phyloP scores from a whole-genome alignment of 1,140 invertebrate species.

The Artemia franciscana region DNA sequence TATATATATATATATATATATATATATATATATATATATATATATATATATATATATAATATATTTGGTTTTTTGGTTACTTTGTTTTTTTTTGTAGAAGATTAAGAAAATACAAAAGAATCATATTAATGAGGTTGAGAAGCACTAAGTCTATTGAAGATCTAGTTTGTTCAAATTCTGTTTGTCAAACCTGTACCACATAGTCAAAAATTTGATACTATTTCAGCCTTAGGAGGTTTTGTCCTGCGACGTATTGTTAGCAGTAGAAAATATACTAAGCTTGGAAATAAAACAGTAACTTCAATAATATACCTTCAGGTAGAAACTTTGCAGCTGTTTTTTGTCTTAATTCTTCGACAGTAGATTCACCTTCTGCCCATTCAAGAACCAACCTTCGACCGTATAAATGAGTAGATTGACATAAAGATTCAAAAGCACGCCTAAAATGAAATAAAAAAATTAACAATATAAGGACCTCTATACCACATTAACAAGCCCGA shows the following conservation, averaged over 20 bases:
- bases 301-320: slow-evolving; percentile 7
- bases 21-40: too few species aligned
- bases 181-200: slow-evolving; percentile 56
- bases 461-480: slow-evolving; percentile 4
- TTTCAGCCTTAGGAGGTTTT: slow-evolving; percentile 82
- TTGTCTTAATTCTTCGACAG: slow-evolving; percentile 52
- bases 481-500: slow-evolving; percentile 6
- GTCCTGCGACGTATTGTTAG: slow-evolving; percentile 84
- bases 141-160: too few species aligned
- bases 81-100: too few species aligned
- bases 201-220: slow-evolving; percentile 49
- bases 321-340: slow-evolving; percentile 50
- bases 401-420: slow-evolving; percentile 91
- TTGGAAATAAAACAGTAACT: slow-evolving; percentile 63
- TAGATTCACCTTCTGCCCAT: slow-evolving; percentile 69
- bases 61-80: too few species aligned
- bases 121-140: too few species aligned
- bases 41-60: too few species aligned
- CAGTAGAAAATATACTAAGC: slow-evolving; percentile 82
- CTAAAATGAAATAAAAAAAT: slow-evolving; percentile 22
- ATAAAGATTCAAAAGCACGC: slow-evolving; percentile 73
- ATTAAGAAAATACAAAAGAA: too few species aligned
- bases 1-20: too few species aligned
- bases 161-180: too few species aligned
- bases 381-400: slow-evolving; percentile 80